phyloP scores from a whole-genome alignment of 2,113 vertebrate species.

The Craseonycteris thonglongyai region DNA sequence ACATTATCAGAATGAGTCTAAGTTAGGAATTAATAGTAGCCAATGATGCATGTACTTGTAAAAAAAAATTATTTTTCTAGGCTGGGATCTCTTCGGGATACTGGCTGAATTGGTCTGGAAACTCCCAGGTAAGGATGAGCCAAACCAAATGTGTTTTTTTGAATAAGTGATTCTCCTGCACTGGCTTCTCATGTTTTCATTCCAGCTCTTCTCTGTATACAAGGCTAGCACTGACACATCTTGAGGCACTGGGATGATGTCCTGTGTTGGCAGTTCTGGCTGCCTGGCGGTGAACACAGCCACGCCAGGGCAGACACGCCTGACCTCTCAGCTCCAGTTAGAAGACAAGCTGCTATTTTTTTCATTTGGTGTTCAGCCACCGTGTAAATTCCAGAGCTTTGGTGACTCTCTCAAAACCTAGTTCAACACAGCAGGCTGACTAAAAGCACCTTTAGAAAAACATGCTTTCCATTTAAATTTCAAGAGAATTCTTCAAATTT shows the following conservation, averaged over 20 bases:
- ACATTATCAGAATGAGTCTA: slow-evolving; percentile 57
- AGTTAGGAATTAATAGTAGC: slow-evolving; percentile 65
- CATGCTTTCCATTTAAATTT: slow-evolving; percentile 9
- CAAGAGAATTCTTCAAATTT: background rate
- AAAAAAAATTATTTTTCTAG: slow-evolving; percentile 27
- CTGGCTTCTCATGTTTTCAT: background rate
- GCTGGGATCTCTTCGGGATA: slow-evolving; percentile 44
- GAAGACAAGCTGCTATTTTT: slow-evolving; percentile 1
- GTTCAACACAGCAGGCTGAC: background rate
- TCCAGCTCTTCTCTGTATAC: background rate
- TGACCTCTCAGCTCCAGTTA: background rate
- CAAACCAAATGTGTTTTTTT: slow-evolving; percentile 44
- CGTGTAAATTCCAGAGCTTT: slow-evolving; percentile 38
- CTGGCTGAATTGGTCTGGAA: slow-evolving; percentile 37
- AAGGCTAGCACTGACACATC: background rate
- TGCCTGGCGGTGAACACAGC: background rate
- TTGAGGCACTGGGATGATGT: background rate
- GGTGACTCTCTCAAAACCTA: slow-evolving; percentile 10
- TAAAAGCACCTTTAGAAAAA: slow-evolving; percentile 27
- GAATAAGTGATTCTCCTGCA: slow-evolving; percentile 21
- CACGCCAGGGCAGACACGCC: background rate
- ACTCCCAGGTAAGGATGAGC: slow-evolving; percentile 32
- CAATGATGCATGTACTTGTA: slow-evolving; percentile 44
- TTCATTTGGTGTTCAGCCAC: slow-evolving; percentile 16
- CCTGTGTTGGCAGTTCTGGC: background rate